phyloP scores from a whole-genome alignment of 2,113 vertebrate species.

The Pelodiscus sinensis region DNA sequence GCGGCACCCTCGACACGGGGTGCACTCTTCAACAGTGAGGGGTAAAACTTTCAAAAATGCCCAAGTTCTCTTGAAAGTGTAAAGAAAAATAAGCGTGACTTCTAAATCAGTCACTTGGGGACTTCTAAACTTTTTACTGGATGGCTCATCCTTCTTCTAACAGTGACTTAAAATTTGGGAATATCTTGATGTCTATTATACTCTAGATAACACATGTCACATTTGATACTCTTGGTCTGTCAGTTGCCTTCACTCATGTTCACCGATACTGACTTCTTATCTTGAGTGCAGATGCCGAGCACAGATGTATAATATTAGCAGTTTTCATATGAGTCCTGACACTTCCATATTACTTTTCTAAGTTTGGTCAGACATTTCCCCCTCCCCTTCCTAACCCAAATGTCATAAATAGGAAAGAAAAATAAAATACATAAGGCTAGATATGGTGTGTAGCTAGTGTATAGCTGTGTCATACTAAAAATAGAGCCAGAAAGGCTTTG shows the following conservation, averaged over 20 bases:
- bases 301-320: background rate
- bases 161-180: background rate
- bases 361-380: background rate
- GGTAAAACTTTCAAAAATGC: background rate
- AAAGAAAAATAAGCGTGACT: background rate
- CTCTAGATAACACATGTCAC: background rate
- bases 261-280: background rate
- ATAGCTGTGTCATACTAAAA: background rate
- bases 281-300: background rate
- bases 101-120: background rate
- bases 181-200: background rate
- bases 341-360: background rate
- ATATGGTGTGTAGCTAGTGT: background rate
- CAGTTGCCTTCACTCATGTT: accelerated
- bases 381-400: background rate
- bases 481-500: background rate
- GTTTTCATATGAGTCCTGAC: background rate
- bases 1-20: too few relatives aligned
- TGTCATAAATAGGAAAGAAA: background rate
- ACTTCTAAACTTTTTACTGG: background rate
- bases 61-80: background rate
- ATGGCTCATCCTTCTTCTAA: background rate
- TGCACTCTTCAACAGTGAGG: too few relatives aligned
- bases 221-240: background rate
- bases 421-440: background rate